These are phyloP conservation scores for Lacerta agilis DNA, from an alignment of 2,797 vertebrate species.

Conservation along the genomic window DNA sequence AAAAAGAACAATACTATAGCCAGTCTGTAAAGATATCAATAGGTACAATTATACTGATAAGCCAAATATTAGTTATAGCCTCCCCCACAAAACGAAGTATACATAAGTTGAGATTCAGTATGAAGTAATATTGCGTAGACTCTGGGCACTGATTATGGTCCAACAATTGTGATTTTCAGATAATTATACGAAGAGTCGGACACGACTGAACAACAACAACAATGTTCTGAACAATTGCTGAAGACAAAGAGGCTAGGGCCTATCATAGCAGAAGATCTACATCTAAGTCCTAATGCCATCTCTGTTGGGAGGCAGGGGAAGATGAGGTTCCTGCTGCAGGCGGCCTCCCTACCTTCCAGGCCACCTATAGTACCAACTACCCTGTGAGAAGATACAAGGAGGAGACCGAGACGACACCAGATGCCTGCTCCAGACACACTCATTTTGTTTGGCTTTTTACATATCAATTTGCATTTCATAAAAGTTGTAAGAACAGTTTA, in stretches of 20 bases:
- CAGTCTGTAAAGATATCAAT: neutral
- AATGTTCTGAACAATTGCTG: neutral
- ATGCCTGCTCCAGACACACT: too few relatives aligned
- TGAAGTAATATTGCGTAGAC: neutral
- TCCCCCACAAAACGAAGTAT: too few relatives aligned
- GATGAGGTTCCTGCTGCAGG: neutral
- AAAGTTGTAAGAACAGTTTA: neutral
- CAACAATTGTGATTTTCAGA: neutral
- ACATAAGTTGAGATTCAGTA: neutral
- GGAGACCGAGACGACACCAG: too few relatives aligned
- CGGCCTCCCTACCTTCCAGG: neutral
- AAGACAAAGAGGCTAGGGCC: neutral
- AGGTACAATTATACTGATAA: neutral
- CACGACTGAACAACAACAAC: too few relatives aligned
- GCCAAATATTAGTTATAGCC: neutral
- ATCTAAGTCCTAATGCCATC: neutral
- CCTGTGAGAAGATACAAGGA: neutral
- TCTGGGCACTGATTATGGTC: neutral
- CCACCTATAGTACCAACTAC: accelerated
- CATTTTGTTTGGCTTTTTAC: neutral
- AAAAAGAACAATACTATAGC: neutral
- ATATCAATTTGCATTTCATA: neutral
- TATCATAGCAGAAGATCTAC: neutral
- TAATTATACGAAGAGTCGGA: neutral
- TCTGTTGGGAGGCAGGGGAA: neutral